A percentile compares a stretch with the other conserved stretches of the same genome.
Evolutionary conservation across 2,888 invertebrate genomes (phyloP).

Genomic region (Opisthograptis luteolata): DNA sequence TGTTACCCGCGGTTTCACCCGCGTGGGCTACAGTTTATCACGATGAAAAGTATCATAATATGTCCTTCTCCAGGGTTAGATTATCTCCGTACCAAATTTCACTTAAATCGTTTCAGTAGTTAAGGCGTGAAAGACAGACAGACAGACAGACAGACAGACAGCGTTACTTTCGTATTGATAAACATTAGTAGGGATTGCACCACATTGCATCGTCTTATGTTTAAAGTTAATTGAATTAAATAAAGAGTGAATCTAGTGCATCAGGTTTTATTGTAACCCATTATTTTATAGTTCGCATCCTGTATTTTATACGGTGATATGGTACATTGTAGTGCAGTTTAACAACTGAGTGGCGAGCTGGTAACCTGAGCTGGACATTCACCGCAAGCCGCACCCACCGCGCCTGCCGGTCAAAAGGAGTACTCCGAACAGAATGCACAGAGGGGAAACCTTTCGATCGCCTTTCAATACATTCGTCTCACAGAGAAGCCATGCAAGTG

Average conservation of each 20-base stretch:
- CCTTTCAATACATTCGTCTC: constrained; percentile 57
- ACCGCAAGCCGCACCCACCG: constrained; percentile 38
- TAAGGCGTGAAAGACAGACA: too few species aligned
- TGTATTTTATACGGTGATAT: too few species aligned
- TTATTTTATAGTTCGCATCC: constrained; percentile 26
- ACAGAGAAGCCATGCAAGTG: constrained; percentile 66
- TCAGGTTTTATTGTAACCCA: constrained; percentile 2
- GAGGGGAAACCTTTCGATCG: constrained; percentile 74
- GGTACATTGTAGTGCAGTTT: constrained; percentile 33
- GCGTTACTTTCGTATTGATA: too few species aligned
- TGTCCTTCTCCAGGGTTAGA: too few species aligned
- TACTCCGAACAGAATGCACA: constrained; percentile 42
- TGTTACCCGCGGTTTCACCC: too few species aligned
- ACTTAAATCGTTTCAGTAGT: too few species aligned
- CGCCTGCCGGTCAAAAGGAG: constrained; percentile 30
- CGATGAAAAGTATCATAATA: too few species aligned
- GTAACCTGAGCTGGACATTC: constrained; percentile 51
- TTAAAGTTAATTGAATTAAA: constrained; percentile 2
- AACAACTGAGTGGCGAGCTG: constrained; percentile 29
- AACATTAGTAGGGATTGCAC: too few species aligned
- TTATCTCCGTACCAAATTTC: too few species aligned
- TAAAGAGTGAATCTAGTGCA: neutral
- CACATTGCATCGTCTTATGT: too few species aligned
- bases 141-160: too few species aligned
- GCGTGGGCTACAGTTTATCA: too few species aligned